phyloP scores from a whole-genome alignment of 2,888 invertebrate genomes.

The Caenorhabditis sinica region DNA sequence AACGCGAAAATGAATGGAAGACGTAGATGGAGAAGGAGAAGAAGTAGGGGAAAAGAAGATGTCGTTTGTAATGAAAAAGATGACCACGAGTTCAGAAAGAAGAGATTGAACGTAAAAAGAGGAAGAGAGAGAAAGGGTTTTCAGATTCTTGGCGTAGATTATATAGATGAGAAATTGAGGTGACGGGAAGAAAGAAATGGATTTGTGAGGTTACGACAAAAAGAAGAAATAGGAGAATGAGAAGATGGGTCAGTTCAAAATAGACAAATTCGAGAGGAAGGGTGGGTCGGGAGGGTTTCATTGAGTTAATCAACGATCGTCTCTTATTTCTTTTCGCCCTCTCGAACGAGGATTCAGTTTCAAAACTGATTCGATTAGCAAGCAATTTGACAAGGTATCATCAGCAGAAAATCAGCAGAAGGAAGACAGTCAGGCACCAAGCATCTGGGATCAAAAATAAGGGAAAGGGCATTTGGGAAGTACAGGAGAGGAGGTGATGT shows the following conservation, averaged over 20 bases:
- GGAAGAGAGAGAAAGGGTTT: slow-evolving; percentile 22
- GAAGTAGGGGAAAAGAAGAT: slow-evolving; percentile 21
- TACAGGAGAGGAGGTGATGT: slow-evolving; percentile 24
- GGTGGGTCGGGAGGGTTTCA: slow-evolving; percentile 2
- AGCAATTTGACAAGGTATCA: slow-evolving; percentile 26
- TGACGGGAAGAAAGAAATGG: background rate
- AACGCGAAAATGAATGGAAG: slow-evolving; percentile 50
- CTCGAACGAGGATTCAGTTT: slow-evolving; percentile 55
- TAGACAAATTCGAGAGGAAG: slow-evolving; percentile 4
- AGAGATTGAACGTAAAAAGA: no score
- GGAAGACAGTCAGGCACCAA: slow-evolving; percentile 47
- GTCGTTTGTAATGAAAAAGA: slow-evolving; percentile 3
- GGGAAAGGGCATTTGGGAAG: slow-evolving; percentile 18
- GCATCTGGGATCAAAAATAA: slow-evolving; percentile 9
- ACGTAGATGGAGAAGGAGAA: slow-evolving; percentile 22
- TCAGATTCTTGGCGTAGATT: slow-evolving; percentile 39
- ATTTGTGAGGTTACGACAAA: background rate
- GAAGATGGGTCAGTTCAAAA: slow-evolving; percentile 9
- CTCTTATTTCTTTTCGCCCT: slow-evolving; percentile 7
- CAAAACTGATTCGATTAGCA: slow-evolving; percentile 55
- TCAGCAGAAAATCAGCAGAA: background rate
- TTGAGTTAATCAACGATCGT: slow-evolving; percentile 37
- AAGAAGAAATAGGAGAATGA: slow-evolving; percentile 12
- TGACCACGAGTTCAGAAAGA: slow-evolving; percentile 42
- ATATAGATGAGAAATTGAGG: background rate